A percentile compares a stretch with the other conserved stretches of the same genome.
Evolutionary conservation across 2,797 vertebrate genomes (phyloP).

Genomic region (Zonotrichia albicollis): DNA sequence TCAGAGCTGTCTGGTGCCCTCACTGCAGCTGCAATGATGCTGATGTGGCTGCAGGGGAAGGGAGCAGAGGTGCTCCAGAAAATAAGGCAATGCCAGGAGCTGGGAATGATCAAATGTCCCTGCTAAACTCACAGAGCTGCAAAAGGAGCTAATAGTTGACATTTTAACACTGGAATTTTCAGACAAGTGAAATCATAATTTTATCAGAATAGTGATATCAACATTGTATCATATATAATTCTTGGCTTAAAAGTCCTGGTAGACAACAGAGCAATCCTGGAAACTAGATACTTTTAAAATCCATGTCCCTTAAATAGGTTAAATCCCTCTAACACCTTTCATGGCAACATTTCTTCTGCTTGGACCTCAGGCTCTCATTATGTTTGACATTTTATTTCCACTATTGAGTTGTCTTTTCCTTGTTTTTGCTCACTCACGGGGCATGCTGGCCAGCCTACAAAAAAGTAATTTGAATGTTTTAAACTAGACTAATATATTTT

Average conservation of each 20-base stretch:
- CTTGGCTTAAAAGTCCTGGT: background rate
- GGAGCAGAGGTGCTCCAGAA: background rate
- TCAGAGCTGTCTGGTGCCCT: background rate
- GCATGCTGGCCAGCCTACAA: constrained; percentile 33
- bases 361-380: constrained; percentile 5
- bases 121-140: background rate
- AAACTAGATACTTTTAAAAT: constrained; percentile 11
- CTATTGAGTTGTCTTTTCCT: constrained; percentile 31
- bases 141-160: constrained; percentile 3
- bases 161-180: constrained; percentile 30
- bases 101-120: background rate
- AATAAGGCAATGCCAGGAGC: background rate
- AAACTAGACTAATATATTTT: constrained; percentile 58
- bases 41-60: background rate
- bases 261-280: background rate
- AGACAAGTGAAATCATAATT: constrained; percentile 25
- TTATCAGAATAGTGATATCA: constrained; percentile 30
- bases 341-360: background rate
- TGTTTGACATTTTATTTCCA: constrained; percentile 62
- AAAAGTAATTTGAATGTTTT: constrained; percentile 41
- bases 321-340: constrained; percentile 37
- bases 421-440: constrained; percentile 17
- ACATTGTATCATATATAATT: constrained; percentile 11
- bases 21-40: background rate
- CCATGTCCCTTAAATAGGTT: constrained; percentile 14